A percentile compares a stretch with the other conserved stretches of the same genome.
phyloP scores from a whole-genome alignment of 2,113 vertebrate genomes.

The Pristiophorus japonicus region DNA sequence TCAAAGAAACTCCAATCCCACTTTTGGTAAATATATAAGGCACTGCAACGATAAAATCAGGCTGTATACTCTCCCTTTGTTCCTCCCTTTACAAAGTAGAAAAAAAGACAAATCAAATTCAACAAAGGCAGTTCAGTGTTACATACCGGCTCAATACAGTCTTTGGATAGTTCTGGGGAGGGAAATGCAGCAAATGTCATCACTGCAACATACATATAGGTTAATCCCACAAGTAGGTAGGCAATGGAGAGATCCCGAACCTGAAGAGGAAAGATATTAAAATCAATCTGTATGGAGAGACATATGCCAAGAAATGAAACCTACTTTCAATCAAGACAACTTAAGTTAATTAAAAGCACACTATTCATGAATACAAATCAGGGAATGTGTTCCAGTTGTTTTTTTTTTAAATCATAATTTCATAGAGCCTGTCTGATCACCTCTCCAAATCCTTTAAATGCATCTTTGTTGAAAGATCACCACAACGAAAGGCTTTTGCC shows the following conservation, averaged over 20 bases:
- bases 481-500: too few species aligned
- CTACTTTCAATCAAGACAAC: neutral
- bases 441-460: neutral
- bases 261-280: conserved; percentile 50
- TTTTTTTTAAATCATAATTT: neutral
- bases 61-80: neutral
- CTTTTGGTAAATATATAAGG: too few species aligned
- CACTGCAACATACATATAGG: conserved; percentile 86
- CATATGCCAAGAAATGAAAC: neutral
- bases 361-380: neutral
- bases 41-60: too few species aligned
- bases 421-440: too few species aligned
- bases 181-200: conserved; percentile 87
- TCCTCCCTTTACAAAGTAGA: neutral
- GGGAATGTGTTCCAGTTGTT: neutral
- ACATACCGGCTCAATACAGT: conserved; percentile 88
- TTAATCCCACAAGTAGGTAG: conserved; percentile 83
- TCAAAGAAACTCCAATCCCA: too few species aligned
- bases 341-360: neutral
- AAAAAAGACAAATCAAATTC: neutral
- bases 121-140: neutral
- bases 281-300: neutral
- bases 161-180: conserved; percentile 81
- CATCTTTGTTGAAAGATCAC: neutral
- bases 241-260: conserved; percentile 90